These are phyloP conservation scores for Myripristis jacobus DNA, from an alignment of 2,797 vertebrate species.

Conservation along the genomic window DNA sequence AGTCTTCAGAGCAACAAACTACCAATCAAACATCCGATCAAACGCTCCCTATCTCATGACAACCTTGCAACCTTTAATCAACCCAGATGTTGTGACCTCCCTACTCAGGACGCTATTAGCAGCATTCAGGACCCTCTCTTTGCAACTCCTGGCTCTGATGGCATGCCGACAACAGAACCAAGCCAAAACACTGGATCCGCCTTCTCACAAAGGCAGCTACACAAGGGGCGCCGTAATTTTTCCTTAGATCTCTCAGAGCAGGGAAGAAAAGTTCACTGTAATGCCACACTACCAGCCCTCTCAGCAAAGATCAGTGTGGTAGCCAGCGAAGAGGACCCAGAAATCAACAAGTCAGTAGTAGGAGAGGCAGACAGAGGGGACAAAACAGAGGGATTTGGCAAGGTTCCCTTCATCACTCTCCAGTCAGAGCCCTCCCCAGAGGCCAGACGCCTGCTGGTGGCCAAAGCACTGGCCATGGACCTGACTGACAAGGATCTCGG, in stretches of 20 bases:
- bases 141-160: constrained; percentile 67
- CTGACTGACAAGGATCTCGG: constrained; percentile 82
- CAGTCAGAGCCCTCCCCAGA: constrained; percentile 85
- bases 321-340: constrained; percentile 17
- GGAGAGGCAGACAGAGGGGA: constrained; percentile 18
- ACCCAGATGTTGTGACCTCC: constrained; percentile 30
- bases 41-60: constrained; percentile 76
- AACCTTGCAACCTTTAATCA: constrained; percentile 57
- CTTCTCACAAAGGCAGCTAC: constrained; percentile 64
- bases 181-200: constrained; percentile 62
- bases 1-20: constrained; percentile 74
- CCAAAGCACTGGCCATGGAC: constrained; percentile 88
- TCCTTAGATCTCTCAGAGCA: constrained; percentile 79
- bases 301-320: constrained; percentile 44
- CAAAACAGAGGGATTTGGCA: constrained; percentile 39
- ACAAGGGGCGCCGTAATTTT: constrained; percentile 84
- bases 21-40: constrained; percentile 64
- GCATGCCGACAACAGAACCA: constrained; percentile 73
- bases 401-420: constrained; percentile 70
- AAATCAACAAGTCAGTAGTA: not conserved
- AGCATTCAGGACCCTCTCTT: constrained; percentile 71
- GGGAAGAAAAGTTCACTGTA: constrained; percentile 35
- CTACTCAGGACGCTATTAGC: constrained; percentile 50
- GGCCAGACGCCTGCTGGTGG: constrained; percentile 86
- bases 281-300: constrained; percentile 30